Evolutionary conservation across 2,797 vertebrate species (phyloP), one percentile per base, ranked within the genome.

Genomic region (Sebastes alutus): DNA sequence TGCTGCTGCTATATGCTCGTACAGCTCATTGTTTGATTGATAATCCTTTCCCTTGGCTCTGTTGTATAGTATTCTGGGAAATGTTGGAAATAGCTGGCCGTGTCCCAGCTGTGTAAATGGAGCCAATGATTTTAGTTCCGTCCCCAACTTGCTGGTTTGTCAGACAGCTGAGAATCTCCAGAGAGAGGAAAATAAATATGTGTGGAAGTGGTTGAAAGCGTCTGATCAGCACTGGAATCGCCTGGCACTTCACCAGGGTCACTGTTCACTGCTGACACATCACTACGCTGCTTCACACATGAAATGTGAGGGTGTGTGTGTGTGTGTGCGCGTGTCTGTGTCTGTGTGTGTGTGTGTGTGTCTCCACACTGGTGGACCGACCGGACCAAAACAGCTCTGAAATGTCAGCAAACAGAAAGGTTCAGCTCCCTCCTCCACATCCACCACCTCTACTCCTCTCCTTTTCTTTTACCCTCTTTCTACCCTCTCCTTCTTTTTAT

Each of bases 181-280:
- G 68, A 85, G 72, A 10, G 59, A 58, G 52, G 42, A 54, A n/a
- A 64, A 84, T 52, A 87, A 80, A 82, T 73, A 79, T 81, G 78
- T 78, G 80, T 74, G 68, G 42, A 82, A 66, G 68, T 69, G 80
- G 77, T 81, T 77, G 78, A 87, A 88, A 89, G 74, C 23, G 64
- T 76, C 77, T 65, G 80, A 86, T 91, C 88, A 91, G 88, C 88
- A 85, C 22, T 54, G 70, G 62, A 78, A 79, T 70, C 5, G 38
- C 63, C 67, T 49, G 55, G 42, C 20, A n/a, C 78, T 49, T 77
- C 73, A 78, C 82, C 80, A 69, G 83, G 79, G 64, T 87, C 86
- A 82, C 80, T 60, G 67, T 66, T 76, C 72, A n/a, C 52, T 81
- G 88, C 87, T 90, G 87, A 89, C 90, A 81, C 88, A 90, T 82